A percentile compares a stretch with the other conserved stretches of the same genome.
phyloP scores from a whole-genome alignment of 2,797 vertebrate genomes.

The Myiotriccus ornatus region DNA sequence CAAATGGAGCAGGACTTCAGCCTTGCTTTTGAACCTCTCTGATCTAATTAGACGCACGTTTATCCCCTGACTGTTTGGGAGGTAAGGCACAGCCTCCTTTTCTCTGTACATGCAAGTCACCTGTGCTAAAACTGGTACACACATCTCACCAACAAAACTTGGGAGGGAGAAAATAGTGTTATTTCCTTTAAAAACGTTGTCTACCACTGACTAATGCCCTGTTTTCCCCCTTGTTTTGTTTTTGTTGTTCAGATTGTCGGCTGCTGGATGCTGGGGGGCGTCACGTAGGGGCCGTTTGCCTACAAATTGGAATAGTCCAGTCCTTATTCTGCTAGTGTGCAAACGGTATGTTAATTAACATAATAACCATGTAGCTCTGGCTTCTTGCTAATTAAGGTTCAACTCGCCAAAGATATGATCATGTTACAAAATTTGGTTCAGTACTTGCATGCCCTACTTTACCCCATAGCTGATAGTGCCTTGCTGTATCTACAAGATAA shows the following conservation, averaged over 20 bases:
- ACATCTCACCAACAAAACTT: not conserved
- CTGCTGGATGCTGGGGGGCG: not conserved
- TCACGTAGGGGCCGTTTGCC: not conserved
- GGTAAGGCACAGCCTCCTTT: not conserved
- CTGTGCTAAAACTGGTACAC: not conserved
- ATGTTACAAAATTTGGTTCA: not conserved
- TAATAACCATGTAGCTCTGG: not conserved
- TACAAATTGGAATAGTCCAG: not conserved
- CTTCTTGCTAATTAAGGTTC: not conserved
- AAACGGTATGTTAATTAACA: not conserved
- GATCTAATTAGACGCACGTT: accelerated
- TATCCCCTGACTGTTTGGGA: not conserved
- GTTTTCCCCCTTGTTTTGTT: not conserved
- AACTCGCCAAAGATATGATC: not conserved
- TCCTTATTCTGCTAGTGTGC: not conserved
- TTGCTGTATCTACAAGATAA: not conserved
- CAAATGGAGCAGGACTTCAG: not conserved
- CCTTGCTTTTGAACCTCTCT: not conserved
- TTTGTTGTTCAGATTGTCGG: not conserved
- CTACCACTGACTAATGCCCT: not conserved
- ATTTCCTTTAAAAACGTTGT: not conserved
- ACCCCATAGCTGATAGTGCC: not conserved
- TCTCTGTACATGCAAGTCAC: not conserved
- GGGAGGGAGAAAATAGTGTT: not conserved
- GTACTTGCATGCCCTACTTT: not conserved